Conservation (phyloP, 2,888 invertebrate species). For the Drosophila antonietae region DNA sequence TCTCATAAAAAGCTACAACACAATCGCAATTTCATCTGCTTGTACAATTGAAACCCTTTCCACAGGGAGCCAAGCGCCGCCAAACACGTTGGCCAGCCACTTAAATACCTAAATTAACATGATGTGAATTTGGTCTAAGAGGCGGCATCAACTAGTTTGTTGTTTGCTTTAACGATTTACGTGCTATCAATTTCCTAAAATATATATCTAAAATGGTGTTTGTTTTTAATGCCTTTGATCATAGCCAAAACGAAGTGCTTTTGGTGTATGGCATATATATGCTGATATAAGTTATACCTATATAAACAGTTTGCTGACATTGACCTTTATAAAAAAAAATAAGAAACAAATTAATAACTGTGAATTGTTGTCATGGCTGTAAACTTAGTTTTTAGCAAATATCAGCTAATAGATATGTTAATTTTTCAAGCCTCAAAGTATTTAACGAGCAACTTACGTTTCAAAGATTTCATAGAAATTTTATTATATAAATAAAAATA, state of each 20-base stretch:
- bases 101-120: not conserved
- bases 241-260: not conserved
- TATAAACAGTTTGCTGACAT: conserved; percentile 5
- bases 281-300: not conserved
- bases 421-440: not conserved
- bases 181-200: not conserved
- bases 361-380: conserved; percentile 9
- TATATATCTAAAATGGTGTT: not conserved
- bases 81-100: conserved; percentile 4
- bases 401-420: not conserved
- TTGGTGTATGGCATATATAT: not conserved
- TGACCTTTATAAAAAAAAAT: conserved; percentile 7
- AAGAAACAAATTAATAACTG: conserved; percentile 2
- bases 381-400: conserved; percentile 11
- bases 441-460: conserved; percentile 5
- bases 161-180: not conserved
- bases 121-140: conserved; percentile 1
- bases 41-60: conserved; percentile 21
- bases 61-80: conserved; percentile 25
- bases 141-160: not conserved
- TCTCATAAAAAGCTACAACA: conserved; percentile 15
- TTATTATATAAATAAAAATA: not conserved
- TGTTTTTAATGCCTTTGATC: not conserved
- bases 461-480: not conserved
- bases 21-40: conserved; percentile 2